phyloP scores from a whole-genome alignment of 2,888 invertebrate genomes.

The Eilema griseolum region DNA sequence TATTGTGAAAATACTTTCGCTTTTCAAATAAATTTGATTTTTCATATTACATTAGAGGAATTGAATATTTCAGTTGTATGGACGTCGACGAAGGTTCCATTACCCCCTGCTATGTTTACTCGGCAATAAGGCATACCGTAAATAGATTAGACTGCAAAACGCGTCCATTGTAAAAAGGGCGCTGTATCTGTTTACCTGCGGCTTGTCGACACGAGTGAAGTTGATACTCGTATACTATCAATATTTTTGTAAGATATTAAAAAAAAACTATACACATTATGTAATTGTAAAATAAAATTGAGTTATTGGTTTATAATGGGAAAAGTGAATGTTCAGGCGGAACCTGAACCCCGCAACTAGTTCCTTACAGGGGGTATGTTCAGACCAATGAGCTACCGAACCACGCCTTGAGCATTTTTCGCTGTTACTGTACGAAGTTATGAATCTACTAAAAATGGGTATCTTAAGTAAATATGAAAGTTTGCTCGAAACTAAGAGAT shows the following conservation, averaged over 20 bases:
- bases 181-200: background rate
- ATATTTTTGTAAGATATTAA: background rate
- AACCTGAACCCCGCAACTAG: too few species aligned
- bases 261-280: too few species aligned
- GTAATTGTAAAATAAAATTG: too few species aligned
- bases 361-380: too few species aligned
- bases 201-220: background rate
- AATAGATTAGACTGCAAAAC: background rate
- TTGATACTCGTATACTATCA: background rate
- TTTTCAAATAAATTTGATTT: slow-evolving; percentile 20
- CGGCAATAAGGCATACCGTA: background rate
- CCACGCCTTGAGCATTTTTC: too few species aligned
- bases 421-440: background rate
- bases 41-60: slow-evolving; percentile 14
- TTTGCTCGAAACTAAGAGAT: background rate
- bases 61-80: slow-evolving; percentile 1
- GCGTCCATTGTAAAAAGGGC: background rate
- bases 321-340: too few species aligned
- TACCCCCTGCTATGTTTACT: background rate
- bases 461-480: background rate
- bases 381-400: too few species aligned
- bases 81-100: background rate
- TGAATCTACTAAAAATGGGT: background rate
- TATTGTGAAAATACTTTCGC: slow-evolving; percentile 12
- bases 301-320: too few species aligned